Percentiles rank a stretch among this genome's conserved stretches.
Evolutionary conservation across 1,140 invertebrate species (phyloP).

Genomic region (Riptortus pedestris): DNA sequence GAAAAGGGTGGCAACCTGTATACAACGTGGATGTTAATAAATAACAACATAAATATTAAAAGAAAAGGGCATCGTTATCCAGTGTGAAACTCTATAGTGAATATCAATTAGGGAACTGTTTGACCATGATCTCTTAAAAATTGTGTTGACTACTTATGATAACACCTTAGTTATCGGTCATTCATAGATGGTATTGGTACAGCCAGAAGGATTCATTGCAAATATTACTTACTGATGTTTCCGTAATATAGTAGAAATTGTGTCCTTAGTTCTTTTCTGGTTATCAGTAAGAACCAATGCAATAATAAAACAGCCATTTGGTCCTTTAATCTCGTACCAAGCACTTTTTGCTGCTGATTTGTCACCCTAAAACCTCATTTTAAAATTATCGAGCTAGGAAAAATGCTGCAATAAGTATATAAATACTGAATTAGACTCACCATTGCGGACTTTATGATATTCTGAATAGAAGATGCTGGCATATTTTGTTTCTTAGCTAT

Average conservation of each 20-base stretch:
- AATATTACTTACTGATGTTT: constrained; percentile 41
- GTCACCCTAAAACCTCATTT: constrained; percentile 36
- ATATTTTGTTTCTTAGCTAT: constrained; percentile 48
- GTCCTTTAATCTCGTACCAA: constrained; percentile 36
- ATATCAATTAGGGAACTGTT: too few species aligned
- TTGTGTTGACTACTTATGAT: too few species aligned
- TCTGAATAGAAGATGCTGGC: constrained; percentile 47
- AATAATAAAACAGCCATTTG: constrained; percentile 38
- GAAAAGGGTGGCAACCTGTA: too few species aligned
- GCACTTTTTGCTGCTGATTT: constrained; percentile 27
- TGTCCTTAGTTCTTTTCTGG: constrained; percentile 33
- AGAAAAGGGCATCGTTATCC: too few species aligned
- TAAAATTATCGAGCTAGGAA: not conserved
- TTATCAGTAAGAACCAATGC: constrained; percentile 39
- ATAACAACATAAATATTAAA: too few species aligned
- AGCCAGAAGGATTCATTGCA: too few species aligned
- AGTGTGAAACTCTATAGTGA: too few species aligned
- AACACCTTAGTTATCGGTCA: too few species aligned
- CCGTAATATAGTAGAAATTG: constrained; percentile 38
- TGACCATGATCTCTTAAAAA: too few species aligned
- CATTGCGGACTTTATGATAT: constrained; percentile 43
- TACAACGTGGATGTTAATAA: too few species aligned
- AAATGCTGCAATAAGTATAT: constrained; percentile 30
- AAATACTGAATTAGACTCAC: constrained; percentile 34
- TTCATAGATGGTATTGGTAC: too few species aligned